phyloP scores from a whole-genome alignment of 2,888 invertebrate genomes.

The Ophraella communa region DNA sequence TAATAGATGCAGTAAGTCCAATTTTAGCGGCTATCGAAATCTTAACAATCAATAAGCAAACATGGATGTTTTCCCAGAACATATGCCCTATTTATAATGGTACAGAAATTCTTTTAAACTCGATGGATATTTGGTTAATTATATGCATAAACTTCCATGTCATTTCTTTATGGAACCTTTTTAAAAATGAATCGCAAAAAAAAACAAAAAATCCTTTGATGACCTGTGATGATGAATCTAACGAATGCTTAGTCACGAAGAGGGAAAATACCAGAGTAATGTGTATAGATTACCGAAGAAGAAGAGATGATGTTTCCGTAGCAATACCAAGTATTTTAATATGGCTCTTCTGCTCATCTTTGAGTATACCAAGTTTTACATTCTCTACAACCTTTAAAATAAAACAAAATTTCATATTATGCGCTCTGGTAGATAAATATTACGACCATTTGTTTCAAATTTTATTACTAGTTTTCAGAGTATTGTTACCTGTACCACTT shows the following conservation, averaged over 20 bases:
- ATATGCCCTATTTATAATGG: slow-evolving; percentile 65
- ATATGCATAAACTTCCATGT: slow-evolving; percentile 66
- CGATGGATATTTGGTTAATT: slow-evolving; percentile 65
- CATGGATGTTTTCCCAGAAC: slow-evolving; percentile 63
- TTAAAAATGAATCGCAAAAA: slow-evolving; percentile 59
- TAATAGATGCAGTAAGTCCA: slow-evolving; percentile 62
- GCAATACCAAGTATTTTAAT: slow-evolving; percentile 64
- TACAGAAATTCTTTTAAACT: slow-evolving; percentile 64
- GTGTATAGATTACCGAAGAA: slow-evolving; percentile 64
- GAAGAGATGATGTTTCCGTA: slow-evolving; percentile 61
- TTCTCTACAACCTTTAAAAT: slow-evolving; percentile 60
- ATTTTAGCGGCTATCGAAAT: slow-evolving; percentile 63
- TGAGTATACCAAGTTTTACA: slow-evolving; percentile 67
- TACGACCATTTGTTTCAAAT: slow-evolving; percentile 57
- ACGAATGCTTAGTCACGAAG: slow-evolving; percentile 52
- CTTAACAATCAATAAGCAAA: slow-evolving; percentile 61
- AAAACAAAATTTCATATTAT: slow-evolving; percentile 58
- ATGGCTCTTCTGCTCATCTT: slow-evolving; percentile 66
- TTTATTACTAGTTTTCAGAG: slow-evolving; percentile 50
- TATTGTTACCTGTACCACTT: slow-evolving; percentile 49
- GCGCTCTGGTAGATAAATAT: slow-evolving; percentile 63
- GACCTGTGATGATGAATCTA: slow-evolving; percentile 47
- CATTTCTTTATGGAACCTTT: slow-evolving; percentile 64
- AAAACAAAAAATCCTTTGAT: slow-evolving; percentile 52
- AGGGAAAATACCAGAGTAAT: slow-evolving; percentile 60